Percentiles rank a stretch among this genome's conserved stretches.
phyloP scores from a whole-genome alignment of 2,888 invertebrate species.

The Julus scanicus region DNA sequence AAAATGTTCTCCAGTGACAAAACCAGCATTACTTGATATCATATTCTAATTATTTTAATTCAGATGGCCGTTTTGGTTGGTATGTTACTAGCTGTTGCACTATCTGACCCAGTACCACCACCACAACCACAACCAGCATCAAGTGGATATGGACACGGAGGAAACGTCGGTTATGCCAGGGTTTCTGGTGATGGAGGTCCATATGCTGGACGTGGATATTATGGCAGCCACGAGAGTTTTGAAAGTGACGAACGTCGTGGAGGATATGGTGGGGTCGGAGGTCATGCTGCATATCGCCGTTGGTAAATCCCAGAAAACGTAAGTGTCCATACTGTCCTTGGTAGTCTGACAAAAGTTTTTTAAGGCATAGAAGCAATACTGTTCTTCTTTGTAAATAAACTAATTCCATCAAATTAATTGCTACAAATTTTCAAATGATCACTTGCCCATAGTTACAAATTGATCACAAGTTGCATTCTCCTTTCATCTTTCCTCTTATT shows the following conservation, averaged over 20 bases:
- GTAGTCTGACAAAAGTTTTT: too few species aligned
- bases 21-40: neutral
- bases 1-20: neutral
- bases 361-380: too few species aligned
- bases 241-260: neutral
- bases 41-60: neutral
- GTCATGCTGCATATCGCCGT: neutral
- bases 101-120: neutral
- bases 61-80: neutral
- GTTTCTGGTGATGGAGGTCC: neutral
- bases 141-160: neutral
- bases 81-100: neutral
- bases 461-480: too few species aligned
- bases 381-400: too few species aligned
- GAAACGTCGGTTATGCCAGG: neutral
- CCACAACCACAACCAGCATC: neutral
- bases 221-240: neutral
- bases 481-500: too few species aligned
- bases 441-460: too few species aligned
- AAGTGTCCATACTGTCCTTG: neutral
- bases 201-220: neutral
- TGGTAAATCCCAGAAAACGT: neutral
- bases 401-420: too few species aligned
- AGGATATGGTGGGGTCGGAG: neutral
- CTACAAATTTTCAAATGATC: too few species aligned